Percentiles rank a stretch among this genome's conserved stretches.
Evolutionary conservation across 2,113 vertebrate species (phyloP).

Genomic region (Emydura subglobosa): DNA sequence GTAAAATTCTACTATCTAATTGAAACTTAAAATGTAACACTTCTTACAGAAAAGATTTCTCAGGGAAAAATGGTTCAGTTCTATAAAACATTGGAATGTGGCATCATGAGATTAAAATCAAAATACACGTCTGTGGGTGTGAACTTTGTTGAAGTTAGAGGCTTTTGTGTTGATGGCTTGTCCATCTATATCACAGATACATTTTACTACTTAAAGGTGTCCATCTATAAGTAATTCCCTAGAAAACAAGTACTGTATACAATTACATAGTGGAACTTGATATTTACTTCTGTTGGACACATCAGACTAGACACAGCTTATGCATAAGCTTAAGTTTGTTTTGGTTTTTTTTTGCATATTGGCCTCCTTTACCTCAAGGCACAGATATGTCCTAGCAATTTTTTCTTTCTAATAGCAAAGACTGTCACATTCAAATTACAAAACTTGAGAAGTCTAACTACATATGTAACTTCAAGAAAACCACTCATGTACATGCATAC

Average conservation of each 20-base stretch:
- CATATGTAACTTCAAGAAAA: neutral
- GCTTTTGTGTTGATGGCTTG: neutral
- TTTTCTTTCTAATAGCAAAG: neutral
- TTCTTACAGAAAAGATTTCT: neutral
- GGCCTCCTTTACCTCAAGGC: accelerated
- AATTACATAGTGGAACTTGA: neutral
- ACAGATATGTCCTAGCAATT: neutral
- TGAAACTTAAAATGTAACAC: conserved; percentile 14
- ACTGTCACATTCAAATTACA: accelerated
- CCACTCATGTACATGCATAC: accelerated
- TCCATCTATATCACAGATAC: neutral
- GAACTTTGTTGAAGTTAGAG: conserved; percentile 1
- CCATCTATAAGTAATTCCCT: neutral
- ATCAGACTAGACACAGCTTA: neutral
- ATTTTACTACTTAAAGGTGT: neutral
- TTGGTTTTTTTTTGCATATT: neutral
- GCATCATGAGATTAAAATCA: conserved; percentile 23
- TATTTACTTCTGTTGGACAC: neutral
- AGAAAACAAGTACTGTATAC: neutral
- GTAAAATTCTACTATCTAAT: neutral
- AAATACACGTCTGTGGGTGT: conserved; percentile 18
- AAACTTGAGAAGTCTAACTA: neutral
- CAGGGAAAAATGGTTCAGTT: neutral
- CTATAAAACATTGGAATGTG: neutral
- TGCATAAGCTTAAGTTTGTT: neutral